Evolutionary conservation across 2,113 vertebrate species (phyloP).

Genomic region (Thamnaconus septentrionalis): DNA sequence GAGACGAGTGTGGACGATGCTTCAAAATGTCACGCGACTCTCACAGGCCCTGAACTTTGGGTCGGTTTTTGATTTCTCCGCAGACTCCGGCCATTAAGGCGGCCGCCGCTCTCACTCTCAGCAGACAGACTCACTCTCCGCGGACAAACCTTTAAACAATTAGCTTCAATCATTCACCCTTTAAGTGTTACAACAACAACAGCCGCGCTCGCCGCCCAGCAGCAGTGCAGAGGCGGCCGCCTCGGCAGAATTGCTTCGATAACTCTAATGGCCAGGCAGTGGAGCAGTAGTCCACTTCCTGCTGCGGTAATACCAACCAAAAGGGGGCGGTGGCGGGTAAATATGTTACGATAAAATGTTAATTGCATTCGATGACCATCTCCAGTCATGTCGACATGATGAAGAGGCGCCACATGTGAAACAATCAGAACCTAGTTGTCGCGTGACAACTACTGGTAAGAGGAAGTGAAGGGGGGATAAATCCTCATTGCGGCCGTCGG

Average conservation of each 20-base stretch:
- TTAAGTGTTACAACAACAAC: slow-evolving; percentile 66
- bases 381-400: slow-evolving; percentile 75
- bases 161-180: slow-evolving; percentile 59
- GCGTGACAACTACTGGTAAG: slow-evolving; percentile 77
- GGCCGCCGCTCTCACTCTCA: slow-evolving; percentile 44
- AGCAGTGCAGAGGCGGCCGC: slow-evolving; percentile 66
- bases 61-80: slow-evolving; percentile 35
- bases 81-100: slow-evolving; percentile 55
- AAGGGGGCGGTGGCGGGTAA: slow-evolving; percentile 54
- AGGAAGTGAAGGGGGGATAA: slow-evolving; percentile 56
- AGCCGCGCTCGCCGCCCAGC: slow-evolving; percentile 30
- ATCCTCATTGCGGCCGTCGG: slow-evolving; percentile 70
- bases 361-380: slow-evolving; percentile 82
- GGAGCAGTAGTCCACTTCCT: slow-evolving; percentile 77
- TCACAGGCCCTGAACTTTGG: slow-evolving; percentile 24
- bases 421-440: no score
- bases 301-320: slow-evolving; percentile 70
- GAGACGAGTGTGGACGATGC: slow-evolving; percentile 9
- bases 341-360: slow-evolving; percentile 81
- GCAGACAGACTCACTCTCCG: slow-evolving; percentile 45
- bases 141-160: slow-evolving; percentile 63
- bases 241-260: slow-evolving; percentile 76
- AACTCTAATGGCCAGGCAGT: slow-evolving; percentile 78
- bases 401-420: slow-evolving; percentile 68
- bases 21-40: slow-evolving; percentile 8